Conservation (phyloP, 1,140 invertebrate species). For the Hyphantria cunea region DNA sequence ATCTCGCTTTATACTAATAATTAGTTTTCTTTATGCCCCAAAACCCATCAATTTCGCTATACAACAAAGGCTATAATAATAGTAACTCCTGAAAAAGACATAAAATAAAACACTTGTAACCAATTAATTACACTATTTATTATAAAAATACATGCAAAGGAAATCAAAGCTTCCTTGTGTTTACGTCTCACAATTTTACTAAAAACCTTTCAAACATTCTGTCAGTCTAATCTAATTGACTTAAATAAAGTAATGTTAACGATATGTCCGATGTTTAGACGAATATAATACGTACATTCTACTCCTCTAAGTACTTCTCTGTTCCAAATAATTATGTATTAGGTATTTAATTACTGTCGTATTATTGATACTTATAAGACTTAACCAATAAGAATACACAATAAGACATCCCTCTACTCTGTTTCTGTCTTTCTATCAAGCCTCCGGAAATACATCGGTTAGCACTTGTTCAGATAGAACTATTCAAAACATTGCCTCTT, state of each 20-base stretch:
- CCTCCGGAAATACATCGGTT: too few species aligned
- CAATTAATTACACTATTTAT: slow-evolving; percentile 18
- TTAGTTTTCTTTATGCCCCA: too few species aligned
- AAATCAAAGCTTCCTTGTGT: slow-evolving; percentile 15
- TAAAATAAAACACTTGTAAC: slow-evolving; percentile 9
- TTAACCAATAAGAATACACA: too few species aligned
- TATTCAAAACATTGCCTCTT: too few species aligned
- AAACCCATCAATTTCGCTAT: too few species aligned
- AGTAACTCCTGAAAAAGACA: too few species aligned
- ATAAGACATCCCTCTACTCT: too few species aligned
- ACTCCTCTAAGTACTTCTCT: slow-evolving; percentile 17
- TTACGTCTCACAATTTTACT: slow-evolving; percentile 10
- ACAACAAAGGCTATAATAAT: too few species aligned
- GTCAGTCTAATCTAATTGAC: slow-evolving; percentile 21
- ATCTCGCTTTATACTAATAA: too few species aligned
- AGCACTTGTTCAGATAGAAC: too few species aligned
- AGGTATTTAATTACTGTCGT: slow-evolving; percentile 16
- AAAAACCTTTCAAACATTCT: slow-evolving; percentile 3
- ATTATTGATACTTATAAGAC: too few species aligned
- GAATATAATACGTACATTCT: slow-evolving; percentile 10
- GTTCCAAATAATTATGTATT: slow-evolving; percentile 1
- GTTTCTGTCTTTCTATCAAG: too few species aligned
- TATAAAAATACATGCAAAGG: slow-evolving; percentile 29
- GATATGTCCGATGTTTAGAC: slow-evolving; percentile 3
- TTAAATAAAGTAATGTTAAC: slow-evolving; percentile 6